These are phyloP conservation scores for Myocastor coypus DNA, from an alignment of 2,113 vertebrate species.

Conservation along the genomic window DNA sequence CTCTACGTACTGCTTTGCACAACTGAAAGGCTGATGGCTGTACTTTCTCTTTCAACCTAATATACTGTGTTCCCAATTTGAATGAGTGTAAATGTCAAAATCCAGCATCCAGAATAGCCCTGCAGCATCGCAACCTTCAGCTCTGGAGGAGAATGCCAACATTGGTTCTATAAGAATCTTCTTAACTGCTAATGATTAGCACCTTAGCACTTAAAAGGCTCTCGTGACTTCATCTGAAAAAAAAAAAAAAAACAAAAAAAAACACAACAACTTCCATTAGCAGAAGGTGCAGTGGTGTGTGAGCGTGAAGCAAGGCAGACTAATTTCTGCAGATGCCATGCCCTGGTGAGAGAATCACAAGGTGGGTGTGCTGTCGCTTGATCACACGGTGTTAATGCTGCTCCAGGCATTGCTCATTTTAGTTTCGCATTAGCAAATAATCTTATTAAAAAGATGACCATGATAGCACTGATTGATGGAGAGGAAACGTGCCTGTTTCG, in stretches of 20 bases:
- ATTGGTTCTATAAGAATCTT: slow-evolving; percentile 59
- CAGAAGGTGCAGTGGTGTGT: slow-evolving; percentile 37
- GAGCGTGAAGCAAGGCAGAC: slow-evolving; percentile 60
- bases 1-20: background rate
- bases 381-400: slow-evolving; percentile 72
- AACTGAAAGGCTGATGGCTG: slow-evolving; percentile 9
- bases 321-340: slow-evolving; percentile 68
- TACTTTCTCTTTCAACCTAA: slow-evolving; percentile 57
- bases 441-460: slow-evolving; percentile 85
- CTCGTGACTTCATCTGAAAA: slow-evolving; percentile 40
- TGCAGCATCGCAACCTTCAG: slow-evolving; percentile 65
- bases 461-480: slow-evolving; percentile 86
- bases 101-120: slow-evolving; percentile 61
- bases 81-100: slow-evolving; percentile 66
- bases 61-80: slow-evolving; percentile 46
- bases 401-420: slow-evolving; percentile 82
- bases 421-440: slow-evolving; percentile 87
- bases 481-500: slow-evolving; percentile 82
- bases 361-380: slow-evolving; percentile 72
- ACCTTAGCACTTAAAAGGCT: slow-evolving; percentile 63
- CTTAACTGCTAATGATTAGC: slow-evolving; percentile 67
- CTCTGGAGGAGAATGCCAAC: slow-evolving; percentile 44
- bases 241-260: background rate
- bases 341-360: slow-evolving; percentile 69
- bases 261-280: slow-evolving; percentile 66